phyloP scores from a whole-genome alignment of 92 coral and sea anemone species.

The Desmophyllum pertusum region DNA sequence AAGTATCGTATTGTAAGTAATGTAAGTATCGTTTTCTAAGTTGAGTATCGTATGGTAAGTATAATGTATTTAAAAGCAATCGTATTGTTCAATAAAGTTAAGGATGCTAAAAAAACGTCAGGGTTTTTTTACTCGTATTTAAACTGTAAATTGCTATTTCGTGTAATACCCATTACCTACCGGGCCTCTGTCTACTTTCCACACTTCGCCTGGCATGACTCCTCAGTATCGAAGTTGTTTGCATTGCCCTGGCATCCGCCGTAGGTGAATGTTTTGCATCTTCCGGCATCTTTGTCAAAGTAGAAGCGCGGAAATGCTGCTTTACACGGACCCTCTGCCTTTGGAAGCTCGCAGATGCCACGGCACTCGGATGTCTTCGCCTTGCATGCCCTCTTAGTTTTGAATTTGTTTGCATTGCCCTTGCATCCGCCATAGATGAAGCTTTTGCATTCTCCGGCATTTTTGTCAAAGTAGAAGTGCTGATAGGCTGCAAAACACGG shows the following conservation, averaged over 20 bases:
- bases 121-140: no score
- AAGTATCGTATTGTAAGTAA: no score
- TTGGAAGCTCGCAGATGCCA: background rate
- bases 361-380: no score
- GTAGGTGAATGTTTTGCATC: background rate
- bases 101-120: no score
- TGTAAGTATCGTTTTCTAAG: no score
- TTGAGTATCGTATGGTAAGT: no score
- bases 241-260: conserved; percentile 43
- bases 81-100: no score
- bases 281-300: background rate
- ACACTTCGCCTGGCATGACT: no score
- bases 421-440: conserved; percentile 19
- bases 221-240: conserved; percentile 6
- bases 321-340: background rate
- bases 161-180: no score
- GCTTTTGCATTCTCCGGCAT: background rate
- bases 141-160: no score
- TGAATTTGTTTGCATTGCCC: conserved; percentile 29
- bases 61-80: no score
- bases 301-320: background rate
- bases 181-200: no score
- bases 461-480: conserved; percentile 1
- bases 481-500: background rate
- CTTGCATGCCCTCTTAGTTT: background rate